A percentile compares a stretch with the other conserved stretches of the same genome.
phyloP scores from a whole-genome alignment of 2,113 vertebrate genomes.

The Embiotoca jacksoni region DNA sequence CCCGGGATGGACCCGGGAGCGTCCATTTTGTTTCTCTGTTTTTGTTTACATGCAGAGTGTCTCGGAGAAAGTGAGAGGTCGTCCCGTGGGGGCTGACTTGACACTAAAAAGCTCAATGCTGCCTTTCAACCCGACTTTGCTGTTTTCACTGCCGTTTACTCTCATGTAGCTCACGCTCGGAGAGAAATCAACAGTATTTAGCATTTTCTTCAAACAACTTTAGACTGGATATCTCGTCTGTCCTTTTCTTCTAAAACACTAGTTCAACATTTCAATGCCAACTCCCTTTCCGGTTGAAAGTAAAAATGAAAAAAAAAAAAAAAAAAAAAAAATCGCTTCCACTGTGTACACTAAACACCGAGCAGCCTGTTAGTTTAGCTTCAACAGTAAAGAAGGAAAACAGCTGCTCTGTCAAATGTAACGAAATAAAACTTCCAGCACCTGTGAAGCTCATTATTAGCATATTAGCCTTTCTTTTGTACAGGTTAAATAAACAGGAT shows the following conservation, averaged over 20 bases:
- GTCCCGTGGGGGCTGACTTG: slow-evolving; percentile 40
- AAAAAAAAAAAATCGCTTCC: too few species aligned
- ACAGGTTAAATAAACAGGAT: neutral
- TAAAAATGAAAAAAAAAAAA: too few species aligned
- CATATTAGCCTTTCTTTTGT: neutral
- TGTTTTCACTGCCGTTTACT: neutral
- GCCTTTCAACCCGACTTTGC: neutral
- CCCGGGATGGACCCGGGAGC: neutral
- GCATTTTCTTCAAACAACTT: neutral
- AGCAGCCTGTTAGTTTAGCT: slow-evolving; percentile 5
- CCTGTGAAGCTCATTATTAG: neutral
- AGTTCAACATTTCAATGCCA: too few species aligned
- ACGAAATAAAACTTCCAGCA: neutral
- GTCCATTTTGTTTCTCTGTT: slow-evolving; percentile 71
- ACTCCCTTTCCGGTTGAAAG: too few species aligned
- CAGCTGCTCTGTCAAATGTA: too few species aligned
- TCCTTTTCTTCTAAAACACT: neutral
- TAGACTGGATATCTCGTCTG: neutral
- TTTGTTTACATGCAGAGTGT: slow-evolving; percentile 55
- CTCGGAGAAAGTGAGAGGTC: slow-evolving; percentile 26
- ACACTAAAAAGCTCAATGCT: slow-evolving; percentile 18
- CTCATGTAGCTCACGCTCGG: neutral
- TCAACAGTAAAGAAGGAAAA: neutral
- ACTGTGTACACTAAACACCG: too few species aligned
- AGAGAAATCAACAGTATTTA: neutral